A percentile compares a stretch with the other conserved stretches of the same genome.
These are phyloP conservation scores for Mya arenaria DNA, from an alignment of 1,140 invertebrate genomes.

Conservation along the genomic window DNA sequence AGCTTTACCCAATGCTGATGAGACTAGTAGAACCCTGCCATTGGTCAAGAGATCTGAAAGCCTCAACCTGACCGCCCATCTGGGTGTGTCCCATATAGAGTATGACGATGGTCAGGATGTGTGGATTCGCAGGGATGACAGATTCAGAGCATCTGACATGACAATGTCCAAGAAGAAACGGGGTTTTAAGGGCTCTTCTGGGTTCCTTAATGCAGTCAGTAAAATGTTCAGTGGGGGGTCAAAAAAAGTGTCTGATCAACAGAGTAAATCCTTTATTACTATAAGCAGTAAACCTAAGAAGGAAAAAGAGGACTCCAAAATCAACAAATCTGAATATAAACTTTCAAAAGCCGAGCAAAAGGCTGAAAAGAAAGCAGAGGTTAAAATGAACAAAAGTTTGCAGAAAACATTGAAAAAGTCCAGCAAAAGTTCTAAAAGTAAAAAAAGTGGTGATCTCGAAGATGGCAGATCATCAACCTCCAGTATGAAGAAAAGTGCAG, in stretches of 20 bases:
- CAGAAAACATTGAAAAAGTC: conserved; percentile 36
- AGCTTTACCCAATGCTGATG: conserved; percentile 73
- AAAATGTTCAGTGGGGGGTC: conserved; percentile 45
- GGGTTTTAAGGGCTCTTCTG: conserved; percentile 36
- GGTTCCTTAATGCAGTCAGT: conserved; percentile 39
- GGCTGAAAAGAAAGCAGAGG: conserved; percentile 45
- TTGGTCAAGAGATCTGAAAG: conserved; percentile 53
- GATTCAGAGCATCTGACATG: conserved; percentile 20
- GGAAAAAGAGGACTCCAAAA: conserved; percentile 7
- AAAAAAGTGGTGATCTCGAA: conserved; percentile 30
- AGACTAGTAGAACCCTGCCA: conserved; percentile 71
- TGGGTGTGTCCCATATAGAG: conserved; percentile 52
- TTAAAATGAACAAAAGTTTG: conserved; percentile 25
- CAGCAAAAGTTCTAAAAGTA: conserved; percentile 49
- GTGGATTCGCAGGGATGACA: conserved; percentile 56
- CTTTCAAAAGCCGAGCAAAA: conserved; percentile 32
- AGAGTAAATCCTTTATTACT: conserved; percentile 38
- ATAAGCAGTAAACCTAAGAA: conserved; percentile 23
- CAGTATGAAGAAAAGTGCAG: conserved; percentile 50
- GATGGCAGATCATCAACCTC: conserved; percentile 34
- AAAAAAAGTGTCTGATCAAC: conserved; percentile 25
- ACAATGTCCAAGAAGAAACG: conserved; percentile 37
- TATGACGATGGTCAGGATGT: conserved; percentile 73
- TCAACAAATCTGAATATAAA: conserved; percentile 43
- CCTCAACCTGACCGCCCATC: conserved; percentile 20